phyloP scores from a whole-genome alignment of 2,113 vertebrate species.

The Coptodon bakossiorum region DNA sequence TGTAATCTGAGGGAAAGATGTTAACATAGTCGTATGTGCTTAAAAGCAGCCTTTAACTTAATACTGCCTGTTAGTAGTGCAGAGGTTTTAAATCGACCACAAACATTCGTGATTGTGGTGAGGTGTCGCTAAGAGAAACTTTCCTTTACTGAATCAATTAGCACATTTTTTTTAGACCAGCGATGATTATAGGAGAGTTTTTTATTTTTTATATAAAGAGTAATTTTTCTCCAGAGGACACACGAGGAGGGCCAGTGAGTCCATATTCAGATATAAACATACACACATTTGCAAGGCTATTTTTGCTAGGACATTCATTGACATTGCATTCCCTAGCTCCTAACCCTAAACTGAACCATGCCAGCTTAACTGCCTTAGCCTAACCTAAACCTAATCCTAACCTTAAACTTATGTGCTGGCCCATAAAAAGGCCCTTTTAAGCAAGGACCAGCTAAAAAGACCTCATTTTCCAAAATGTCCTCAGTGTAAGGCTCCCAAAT shows the following conservation, averaged over 20 bases:
- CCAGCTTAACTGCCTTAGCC: background rate
- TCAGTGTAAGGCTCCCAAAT: background rate
- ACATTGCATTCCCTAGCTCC: background rate
- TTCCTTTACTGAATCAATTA: background rate
- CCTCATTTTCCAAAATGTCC: background rate
- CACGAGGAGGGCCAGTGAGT: background rate
- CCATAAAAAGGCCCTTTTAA: background rate
- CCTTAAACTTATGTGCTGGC: background rate
- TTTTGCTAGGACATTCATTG: background rate
- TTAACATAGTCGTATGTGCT: background rate
- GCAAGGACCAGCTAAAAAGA: background rate
- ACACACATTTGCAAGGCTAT: background rate
- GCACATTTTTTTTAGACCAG: background rate
- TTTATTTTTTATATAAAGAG: background rate
- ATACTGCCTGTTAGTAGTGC: background rate
- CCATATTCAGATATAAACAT: background rate
- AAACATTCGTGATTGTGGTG: background rate
- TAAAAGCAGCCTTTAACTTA: background rate
- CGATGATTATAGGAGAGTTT: background rate
- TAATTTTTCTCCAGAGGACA: background rate
- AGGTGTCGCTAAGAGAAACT: background rate
- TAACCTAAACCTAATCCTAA: background rate
- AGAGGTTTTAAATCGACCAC: background rate
- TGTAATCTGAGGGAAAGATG: background rate
- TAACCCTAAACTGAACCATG: background rate